A percentile compares a stretch with the other conserved stretches of the same genome.
Conservation (phyloP, 2,888 invertebrate genomes). For the Creontiades dilutus region DNA sequence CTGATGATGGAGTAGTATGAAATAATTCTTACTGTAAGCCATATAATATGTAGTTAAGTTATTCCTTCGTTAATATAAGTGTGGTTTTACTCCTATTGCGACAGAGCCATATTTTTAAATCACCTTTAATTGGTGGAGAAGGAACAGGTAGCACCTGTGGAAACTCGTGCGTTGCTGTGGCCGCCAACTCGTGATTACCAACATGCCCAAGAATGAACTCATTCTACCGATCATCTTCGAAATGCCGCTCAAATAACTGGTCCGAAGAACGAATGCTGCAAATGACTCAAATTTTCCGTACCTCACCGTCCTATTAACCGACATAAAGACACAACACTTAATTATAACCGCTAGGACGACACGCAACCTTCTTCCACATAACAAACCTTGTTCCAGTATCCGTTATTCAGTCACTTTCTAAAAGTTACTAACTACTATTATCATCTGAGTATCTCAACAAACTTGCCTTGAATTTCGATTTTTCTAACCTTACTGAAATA, state of each 20-base stretch:
- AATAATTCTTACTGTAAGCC: too few relatives aligned
- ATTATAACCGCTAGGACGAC: neutral
- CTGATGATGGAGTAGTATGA: too few relatives aligned
- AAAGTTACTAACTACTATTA: neutral
- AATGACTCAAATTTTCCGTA: constrained; percentile 37
- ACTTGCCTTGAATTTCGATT: too few relatives aligned
- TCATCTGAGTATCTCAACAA: too few relatives aligned
- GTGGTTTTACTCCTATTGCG: neutral
- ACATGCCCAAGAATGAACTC: neutral
- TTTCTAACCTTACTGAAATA: too few relatives aligned
- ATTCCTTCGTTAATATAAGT: too few relatives aligned
- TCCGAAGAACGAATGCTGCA: neutral
- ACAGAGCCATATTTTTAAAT: neutral
- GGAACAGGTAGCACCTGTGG: neutral
- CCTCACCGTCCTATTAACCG: constrained; percentile 17
- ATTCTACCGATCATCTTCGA: constrained; percentile 16
- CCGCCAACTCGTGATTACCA: neutral
- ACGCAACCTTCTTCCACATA: constrained; percentile 1
- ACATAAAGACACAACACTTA: constrained; percentile 20
- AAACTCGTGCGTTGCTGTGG: neutral
- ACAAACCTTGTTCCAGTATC: neutral
- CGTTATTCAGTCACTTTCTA: constrained; percentile 9
- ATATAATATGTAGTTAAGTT: too few relatives aligned
- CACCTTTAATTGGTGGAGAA: neutral
- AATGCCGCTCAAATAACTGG: constrained; percentile 10